Conservation (phyloP, 2,888 invertebrate genomes). For the Fabriciana adippe region DNA sequence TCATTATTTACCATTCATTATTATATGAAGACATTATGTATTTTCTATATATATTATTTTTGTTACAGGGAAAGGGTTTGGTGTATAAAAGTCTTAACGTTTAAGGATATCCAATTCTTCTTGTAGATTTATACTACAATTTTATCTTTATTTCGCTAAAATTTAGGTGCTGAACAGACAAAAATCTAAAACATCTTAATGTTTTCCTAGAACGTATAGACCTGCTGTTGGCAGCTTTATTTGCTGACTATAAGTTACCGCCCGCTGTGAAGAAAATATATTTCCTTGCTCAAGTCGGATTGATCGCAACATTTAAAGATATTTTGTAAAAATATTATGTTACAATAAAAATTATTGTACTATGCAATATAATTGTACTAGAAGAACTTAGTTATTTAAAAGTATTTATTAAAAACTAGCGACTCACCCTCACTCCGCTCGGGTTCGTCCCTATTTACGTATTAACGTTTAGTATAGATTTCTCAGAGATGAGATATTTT, state of each 20-base stretch:
- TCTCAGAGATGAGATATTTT: too few species aligned
- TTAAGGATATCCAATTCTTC: not conserved
- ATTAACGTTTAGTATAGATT: too few species aligned
- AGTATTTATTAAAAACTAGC: too few species aligned
- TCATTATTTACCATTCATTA: too few species aligned
- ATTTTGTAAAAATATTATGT: slow-evolving; percentile 4
- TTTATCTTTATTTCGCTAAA: slow-evolving; percentile 14
- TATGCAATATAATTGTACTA: too few species aligned
- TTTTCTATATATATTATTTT: not conserved
- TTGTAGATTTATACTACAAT: slow-evolving; percentile 4
- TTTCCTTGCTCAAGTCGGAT: slow-evolving; percentile 22
- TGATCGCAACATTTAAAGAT: slow-evolving; percentile 18
- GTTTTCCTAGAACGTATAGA: slow-evolving; percentile 26
- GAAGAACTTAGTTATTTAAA: too few species aligned
- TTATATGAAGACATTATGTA: too few species aligned
- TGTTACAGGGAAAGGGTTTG: not conserved
- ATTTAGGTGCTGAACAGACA: slow-evolving; percentile 21
- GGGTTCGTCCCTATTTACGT: too few species aligned
- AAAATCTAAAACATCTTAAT: slow-evolving; percentile 32
- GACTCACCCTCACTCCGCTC: too few species aligned
- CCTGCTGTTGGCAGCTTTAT: slow-evolving; percentile 38
- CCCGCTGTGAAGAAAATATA: slow-evolving; percentile 34
- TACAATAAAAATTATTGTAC: not conserved
- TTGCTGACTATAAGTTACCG: slow-evolving; percentile 33
- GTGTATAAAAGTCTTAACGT: not conserved